A percentile compares a stretch with the other conserved stretches of the same genome.
These are phyloP conservation scores for Passerina amoena DNA, from an alignment of 2,113 vertebrate species.

Conservation along the genomic window DNA sequence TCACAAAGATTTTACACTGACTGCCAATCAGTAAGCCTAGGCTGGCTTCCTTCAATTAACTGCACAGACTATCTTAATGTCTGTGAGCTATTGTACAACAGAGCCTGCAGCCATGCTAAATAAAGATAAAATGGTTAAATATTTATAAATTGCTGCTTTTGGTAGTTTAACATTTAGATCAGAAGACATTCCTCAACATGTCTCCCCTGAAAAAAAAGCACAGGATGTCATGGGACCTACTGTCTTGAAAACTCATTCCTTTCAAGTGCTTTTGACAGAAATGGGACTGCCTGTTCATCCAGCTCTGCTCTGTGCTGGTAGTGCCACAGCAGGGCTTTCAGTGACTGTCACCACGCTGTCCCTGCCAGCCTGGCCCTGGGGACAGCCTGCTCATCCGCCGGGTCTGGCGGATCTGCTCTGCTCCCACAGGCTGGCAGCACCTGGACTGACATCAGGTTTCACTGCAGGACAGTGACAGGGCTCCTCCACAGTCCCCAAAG, in stretches of 20 bases:
- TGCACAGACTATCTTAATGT: not conserved
- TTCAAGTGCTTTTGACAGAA: constrained; percentile 29
- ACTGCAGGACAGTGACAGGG: not conserved
- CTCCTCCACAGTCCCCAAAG: not conserved
- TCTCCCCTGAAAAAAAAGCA: not conserved
- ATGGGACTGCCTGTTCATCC: not conserved
- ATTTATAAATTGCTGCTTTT: constrained; percentile 9
- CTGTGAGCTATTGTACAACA: not conserved
- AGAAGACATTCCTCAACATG: not conserved
- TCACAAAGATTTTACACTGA: not conserved
- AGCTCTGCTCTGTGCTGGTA: not conserved
- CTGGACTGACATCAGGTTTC: not conserved
- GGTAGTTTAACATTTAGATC: not conserved
- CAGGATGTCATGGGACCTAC: not conserved
- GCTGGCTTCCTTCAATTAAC: not conserved
- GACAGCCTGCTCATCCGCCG: not conserved
- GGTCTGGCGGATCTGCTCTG: fast-evolving
- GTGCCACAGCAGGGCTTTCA: not conserved
- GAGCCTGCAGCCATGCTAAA: not conserved
- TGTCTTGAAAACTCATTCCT: not conserved
- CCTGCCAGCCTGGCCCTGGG: not conserved
- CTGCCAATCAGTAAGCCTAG: not conserved
- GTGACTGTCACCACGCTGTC: not conserved
- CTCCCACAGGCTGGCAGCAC: not conserved
- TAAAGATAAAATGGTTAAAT: not conserved